These are phyloP conservation scores for Gouania willdenowi DNA, from an alignment of 2,797 vertebrate genomes.

Conservation along the genomic window DNA sequence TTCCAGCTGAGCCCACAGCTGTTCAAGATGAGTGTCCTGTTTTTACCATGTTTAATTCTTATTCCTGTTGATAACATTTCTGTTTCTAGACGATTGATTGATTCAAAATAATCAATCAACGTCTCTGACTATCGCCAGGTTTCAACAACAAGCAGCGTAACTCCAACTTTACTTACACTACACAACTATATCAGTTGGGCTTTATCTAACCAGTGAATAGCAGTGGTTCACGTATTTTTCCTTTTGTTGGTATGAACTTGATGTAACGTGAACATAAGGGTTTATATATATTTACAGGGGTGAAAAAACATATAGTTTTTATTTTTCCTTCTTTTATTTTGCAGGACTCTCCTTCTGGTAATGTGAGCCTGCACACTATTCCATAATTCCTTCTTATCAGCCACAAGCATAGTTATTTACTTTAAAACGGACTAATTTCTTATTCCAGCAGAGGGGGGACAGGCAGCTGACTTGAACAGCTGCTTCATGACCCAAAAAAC, in stretches of 20 bases:
- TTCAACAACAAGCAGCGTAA: no score
- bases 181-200: no score
- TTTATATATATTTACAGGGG: conserved; percentile 57
- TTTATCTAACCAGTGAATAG: no score
- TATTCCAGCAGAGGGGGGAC: conserved; percentile 82
- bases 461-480: conserved; percentile 81
- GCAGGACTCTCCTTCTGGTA: conserved; percentile 55
- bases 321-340: conserved; percentile 73
- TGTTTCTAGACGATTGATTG: no score
- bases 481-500: conserved; percentile 92
- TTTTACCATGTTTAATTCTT: no score
- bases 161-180: no score
- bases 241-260: conserved; percentile 59
- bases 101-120: no score
- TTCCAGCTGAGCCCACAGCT: no score
- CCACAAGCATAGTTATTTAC: conserved; percentile 78
- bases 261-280: conserved; percentile 47
- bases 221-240: conserved; percentile 28
- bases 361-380: conserved; percentile 71
- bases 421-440: conserved; percentile 87
- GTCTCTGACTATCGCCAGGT: no score
- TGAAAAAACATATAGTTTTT: conserved; percentile 56
- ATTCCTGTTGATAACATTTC: no score
- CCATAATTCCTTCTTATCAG: conserved; percentile 80
- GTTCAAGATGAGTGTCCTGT: no score